These are phyloP conservation scores for Oryzias javanicus DNA, from an alignment of 2,113 vertebrate genomes.

Conservation along the genomic window DNA sequence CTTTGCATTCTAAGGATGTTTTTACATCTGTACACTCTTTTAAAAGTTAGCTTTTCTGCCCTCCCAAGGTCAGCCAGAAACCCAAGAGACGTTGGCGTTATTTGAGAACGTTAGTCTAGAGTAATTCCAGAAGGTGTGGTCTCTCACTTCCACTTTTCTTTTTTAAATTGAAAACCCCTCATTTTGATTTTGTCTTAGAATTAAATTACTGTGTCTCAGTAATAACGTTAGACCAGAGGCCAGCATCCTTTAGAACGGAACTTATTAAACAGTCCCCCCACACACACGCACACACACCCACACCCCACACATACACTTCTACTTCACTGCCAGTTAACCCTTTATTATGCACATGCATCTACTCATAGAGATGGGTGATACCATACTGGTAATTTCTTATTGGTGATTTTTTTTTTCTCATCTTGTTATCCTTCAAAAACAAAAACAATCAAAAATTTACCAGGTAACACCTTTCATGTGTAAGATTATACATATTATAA, in stretches of 20 bases:
- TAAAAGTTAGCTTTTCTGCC: not conserved
- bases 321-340: constrained; percentile 40
- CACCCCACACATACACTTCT: constrained; percentile 35
- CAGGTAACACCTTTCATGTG: too few relatives aligned
- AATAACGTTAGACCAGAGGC: constrained; percentile 63
- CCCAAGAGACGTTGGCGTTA: not conserved
- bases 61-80: not conserved
- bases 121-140: constrained; percentile 18
- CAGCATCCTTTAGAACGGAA: constrained; percentile 63
- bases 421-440: too few relatives aligned
- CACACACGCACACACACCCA: not conserved
- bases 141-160: not conserved
- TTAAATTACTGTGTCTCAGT: constrained; percentile 61
- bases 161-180: constrained; percentile 16
- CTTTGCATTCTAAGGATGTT: constrained; percentile 21
- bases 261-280: constrained; percentile 42
- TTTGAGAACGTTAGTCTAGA: constrained; percentile 10
- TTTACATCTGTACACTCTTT: constrained; percentile 3
- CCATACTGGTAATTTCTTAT: too few relatives aligned
- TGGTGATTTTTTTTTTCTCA: too few relatives aligned
- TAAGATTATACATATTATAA: too few relatives aligned
- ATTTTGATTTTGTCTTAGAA: constrained; percentile 39
- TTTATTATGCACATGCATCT: constrained; percentile 8
- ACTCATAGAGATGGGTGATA: not conserved
- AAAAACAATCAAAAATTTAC: too few relatives aligned